Conservation (phyloP, 2,797 vertebrate genomes). For the Philypnodon macrostomus region DNA sequence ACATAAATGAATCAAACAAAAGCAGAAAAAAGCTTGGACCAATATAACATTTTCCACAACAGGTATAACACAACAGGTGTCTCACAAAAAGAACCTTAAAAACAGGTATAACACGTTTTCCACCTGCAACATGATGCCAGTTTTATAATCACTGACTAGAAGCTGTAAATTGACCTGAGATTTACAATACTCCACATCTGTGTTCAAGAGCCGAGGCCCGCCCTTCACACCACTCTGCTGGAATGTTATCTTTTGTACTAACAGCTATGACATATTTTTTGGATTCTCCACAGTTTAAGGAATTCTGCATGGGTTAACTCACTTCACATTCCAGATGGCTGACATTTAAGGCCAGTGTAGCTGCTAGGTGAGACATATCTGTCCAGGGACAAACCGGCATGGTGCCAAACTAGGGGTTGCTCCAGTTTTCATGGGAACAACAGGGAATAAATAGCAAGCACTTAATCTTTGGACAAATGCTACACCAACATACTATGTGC, state of each 20-base stretch:
- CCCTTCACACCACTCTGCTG: conserved; percentile 44
- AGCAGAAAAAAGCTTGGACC: no score
- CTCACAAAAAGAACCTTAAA: no score
- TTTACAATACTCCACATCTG: conserved; percentile 6
- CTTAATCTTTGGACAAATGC: conserved; percentile 7
- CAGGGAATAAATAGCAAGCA: conserved; percentile 1
- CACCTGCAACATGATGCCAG: neutral
- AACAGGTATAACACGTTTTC: conserved; percentile 27
- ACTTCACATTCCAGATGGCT: conserved; percentile 4
- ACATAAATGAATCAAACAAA: no score
- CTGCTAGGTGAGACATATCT: conserved; percentile 37
- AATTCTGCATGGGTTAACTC: neutral
- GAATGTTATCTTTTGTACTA: conserved; percentile 47
- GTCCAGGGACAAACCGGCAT: neutral
- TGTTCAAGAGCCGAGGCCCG: conserved; percentile 10
- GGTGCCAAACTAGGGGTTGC: conserved; percentile 1
- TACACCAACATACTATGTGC: neutral
- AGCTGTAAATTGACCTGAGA: neutral
- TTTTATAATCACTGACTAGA: neutral
- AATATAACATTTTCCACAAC: no score
- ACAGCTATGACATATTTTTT: conserved; percentile 14
- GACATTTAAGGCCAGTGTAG: conserved; percentile 31
- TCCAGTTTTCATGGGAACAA: neutral
- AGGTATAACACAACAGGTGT: no score
- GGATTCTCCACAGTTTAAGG: conserved; percentile 5